Evolutionary conservation across 2,797 vertebrate genomes (phyloP).

Genomic region (Dromococcyx pavoninus): DNA sequence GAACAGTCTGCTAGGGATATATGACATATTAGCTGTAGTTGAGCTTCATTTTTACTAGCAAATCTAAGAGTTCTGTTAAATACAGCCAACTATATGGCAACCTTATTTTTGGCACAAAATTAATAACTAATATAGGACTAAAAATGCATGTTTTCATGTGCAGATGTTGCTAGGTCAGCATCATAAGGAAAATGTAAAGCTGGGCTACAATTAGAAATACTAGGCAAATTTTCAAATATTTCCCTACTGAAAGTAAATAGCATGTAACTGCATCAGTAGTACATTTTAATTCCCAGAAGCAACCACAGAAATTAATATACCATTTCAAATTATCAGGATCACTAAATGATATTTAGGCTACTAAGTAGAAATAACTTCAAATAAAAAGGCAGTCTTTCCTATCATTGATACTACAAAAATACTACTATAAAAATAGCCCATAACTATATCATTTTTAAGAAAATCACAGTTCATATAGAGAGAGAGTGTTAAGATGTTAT

Average conservation of each 20-base stretch:
- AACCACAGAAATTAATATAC: not conserved
- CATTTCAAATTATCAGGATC: not conserved
- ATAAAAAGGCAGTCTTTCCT: not conserved
- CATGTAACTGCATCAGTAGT: not conserved
- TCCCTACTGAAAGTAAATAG: not conserved
- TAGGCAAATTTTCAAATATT: not conserved
- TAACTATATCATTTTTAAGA: not conserved
- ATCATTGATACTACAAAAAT: not conserved
- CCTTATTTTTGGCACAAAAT: not conserved
- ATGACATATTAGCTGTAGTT: not conserved
- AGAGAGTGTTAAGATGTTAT: not conserved
- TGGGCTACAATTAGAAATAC: not conserved
- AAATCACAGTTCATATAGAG: not conserved
- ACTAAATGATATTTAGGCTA: not conserved
- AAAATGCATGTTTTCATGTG: not conserved
- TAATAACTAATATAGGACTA: not conserved
- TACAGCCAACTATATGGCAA: not conserved
- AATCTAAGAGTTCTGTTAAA: not conserved
- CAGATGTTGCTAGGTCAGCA: not conserved
- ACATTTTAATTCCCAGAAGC: not conserved
- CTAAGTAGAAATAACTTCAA: conserved; percentile 16
- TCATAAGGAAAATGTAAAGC: not conserved
- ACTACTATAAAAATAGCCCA: not conserved
- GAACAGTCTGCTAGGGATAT: not conserved
- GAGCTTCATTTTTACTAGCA: not conserved